Evolutionary conservation across 2,888 invertebrate genomes (phyloP), one percentile per base, ranked within the genome.

Genomic region (Abrostola tripartita): DNA sequence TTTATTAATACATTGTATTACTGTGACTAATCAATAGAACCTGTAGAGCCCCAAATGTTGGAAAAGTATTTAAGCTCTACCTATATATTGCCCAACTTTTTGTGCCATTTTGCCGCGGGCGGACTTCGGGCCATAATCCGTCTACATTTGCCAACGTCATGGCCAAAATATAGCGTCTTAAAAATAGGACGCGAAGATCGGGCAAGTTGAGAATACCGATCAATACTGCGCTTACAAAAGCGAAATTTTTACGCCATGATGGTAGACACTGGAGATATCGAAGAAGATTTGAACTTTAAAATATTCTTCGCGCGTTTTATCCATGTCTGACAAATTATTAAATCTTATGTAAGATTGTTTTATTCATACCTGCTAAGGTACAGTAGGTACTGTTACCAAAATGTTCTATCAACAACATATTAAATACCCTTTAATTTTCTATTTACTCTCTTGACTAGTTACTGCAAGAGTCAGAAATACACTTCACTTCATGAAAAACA

Each of bases 101-200:
- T 50, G 44, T 58, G 53, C 37, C 42, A 5, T 55, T 65, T 65
- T n/a, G 11, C 47, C 35, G 37, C 38, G 10, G 44, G 35, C 10
- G 44, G 52, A 36, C 53, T 55, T 75, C n/a, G 11, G 9, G 61
- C 51, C 44, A 42, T 57, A 64, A 72, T 64, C 53, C 53, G 24
- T 52, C 53, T 50, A 55, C 49, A 53, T 60, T 61, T 47, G 37
- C 49, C 53, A 60, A 38, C 44, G 57, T 67, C 77, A 79, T 62
- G 62, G 61, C 53, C 60, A 40, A 51, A 50, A 14, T 55, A 63
- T 47, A 37, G 11, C 24, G 41, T n/a, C 56, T 44, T 36, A 57
- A 37, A 65, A 65, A 63, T 58, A 54, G 47, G 38, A 52, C 38
- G 67, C 68, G 37, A 14, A 47, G 12, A 49, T 71, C 51, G 74